Evolutionary conservation across 2,888 invertebrate species (phyloP), one percentile per base, ranked within the genome.

Genomic region (Apodemia zela): DNA sequence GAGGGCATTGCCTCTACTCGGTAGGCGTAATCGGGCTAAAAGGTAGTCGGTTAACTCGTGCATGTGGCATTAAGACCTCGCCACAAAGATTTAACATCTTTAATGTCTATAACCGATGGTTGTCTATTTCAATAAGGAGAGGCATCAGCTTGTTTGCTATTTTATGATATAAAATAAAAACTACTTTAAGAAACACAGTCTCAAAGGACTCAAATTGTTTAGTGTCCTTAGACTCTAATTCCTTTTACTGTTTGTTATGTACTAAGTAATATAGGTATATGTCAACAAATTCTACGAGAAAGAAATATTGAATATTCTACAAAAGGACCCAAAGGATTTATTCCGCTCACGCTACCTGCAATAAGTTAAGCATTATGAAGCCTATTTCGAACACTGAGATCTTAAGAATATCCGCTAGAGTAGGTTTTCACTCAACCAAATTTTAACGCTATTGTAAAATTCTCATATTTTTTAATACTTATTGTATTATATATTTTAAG

Each of bases 351-450:
- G 54, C 25, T 54, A 25, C 54, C 54, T 54, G 54, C 54, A 54
- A 54, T 54, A 54, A 54, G 54, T 54, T 25, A 54, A 54, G 54
- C 54, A 25, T 21, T 54, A 54, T 25, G 25, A 54, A 54, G 54
- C 54, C 54, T 54, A 54, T 54, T 54, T 54, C 15, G 21, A 54
- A 54, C 54, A 54, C 7, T 54, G 54, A 54, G 54, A 54, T 25
- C 54, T 54, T 54, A 25, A 54, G 54, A 54, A 54, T 25, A 54
- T 25, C 21, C 25, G 54, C 54, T 25, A 54, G 15, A 54, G 25
- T 15, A 54, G 54, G 54, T 54, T 54, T 45, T 25, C 54, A 54
- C 25, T 54, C 54, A 54, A 54, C 54, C 54, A 54, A 54, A 54
- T 25, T 54, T 54, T 25, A 8, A 25, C 54, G 25, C 15, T 25